Percentiles rank a stretch among this genome's conserved stretches.
Evolutionary conservation across 2,113 vertebrate species (phyloP).

Genomic region (Indri indri): DNA sequence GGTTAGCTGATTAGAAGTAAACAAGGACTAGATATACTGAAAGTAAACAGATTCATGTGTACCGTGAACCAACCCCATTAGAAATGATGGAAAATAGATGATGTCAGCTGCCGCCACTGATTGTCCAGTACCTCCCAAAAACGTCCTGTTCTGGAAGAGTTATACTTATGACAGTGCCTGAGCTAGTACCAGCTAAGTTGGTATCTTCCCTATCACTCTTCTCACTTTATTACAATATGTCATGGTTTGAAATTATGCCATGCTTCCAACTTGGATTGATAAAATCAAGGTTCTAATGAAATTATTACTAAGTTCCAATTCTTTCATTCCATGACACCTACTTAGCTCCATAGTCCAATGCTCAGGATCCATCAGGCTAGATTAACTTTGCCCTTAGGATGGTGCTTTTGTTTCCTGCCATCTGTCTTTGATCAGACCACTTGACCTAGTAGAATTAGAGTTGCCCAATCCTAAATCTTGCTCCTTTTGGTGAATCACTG

Average conservation of each 20-base stretch:
- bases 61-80: conserved; percentile 15
- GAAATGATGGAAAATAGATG: conserved; percentile 6
- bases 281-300: background rate
- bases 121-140: background rate
- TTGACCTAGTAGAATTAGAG: background rate
- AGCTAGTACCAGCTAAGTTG: background rate
- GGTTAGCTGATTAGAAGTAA: conserved; percentile 31
- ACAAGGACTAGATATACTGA: conserved; percentile 26
- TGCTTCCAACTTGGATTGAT: background rate
- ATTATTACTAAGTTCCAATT: background rate
- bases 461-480: background rate
- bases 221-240: background rate
- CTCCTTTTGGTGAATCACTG: background rate
- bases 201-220: background rate
- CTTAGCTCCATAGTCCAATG: background rate
- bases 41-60: background rate
- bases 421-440: background rate
- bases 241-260: background rate
- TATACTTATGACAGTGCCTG: background rate
- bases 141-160: background rate
- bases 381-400: background rate
- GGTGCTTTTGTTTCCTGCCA: background rate
- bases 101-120: background rate
- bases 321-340: background rate
- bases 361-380: background rate